Conservation (phyloP, 2,888 invertebrate species). For the Eueremaeus valkanovi region DNA sequence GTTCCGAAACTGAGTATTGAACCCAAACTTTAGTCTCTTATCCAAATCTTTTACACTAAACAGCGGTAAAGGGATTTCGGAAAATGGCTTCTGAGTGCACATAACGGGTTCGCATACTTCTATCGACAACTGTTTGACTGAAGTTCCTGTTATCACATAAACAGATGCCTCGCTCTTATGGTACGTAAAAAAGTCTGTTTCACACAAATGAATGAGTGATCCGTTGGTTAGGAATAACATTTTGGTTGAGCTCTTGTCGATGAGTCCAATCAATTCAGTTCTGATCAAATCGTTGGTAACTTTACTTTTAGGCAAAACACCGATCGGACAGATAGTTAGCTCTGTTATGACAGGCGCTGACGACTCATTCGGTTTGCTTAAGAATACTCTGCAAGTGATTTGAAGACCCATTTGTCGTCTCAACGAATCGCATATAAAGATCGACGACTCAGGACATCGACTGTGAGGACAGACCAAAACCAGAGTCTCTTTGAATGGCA, state of each 20-base stretch:
- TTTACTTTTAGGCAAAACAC: slow-evolving; percentile 2
- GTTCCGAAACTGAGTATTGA: not conserved
- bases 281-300: not conserved
- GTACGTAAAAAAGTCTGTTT: not conserved
- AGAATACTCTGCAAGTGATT: slow-evolving; percentile 15
- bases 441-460: slow-evolving; percentile 10
- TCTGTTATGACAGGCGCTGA: slow-evolving; percentile 3
- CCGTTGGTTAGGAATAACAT: slow-evolving; percentile 5
- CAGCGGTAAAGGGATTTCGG: not conserved
- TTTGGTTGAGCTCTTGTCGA: not conserved
- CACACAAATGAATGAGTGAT: slow-evolving; percentile 31
- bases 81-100: slow-evolving; percentile 6
- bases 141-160: not conserved
- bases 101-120: slow-evolving; percentile 28
- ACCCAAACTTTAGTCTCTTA: not conserved
- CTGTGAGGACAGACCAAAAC: slow-evolving; percentile 6
- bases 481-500: slow-evolving; percentile 6
- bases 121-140: not conserved
- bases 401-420: slow-evolving; percentile 28
- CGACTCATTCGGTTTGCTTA: not conserved
- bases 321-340: slow-evolving; percentile 25
- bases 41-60: not conserved
- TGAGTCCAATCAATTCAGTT: slow-evolving; percentile 2
- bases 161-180: not conserved
- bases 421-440: slow-evolving; percentile 14